Evolutionary conservation across 2,797 vertebrate genomes (phyloP).

Genomic region (Crocodylus rhombifer): DNA sequence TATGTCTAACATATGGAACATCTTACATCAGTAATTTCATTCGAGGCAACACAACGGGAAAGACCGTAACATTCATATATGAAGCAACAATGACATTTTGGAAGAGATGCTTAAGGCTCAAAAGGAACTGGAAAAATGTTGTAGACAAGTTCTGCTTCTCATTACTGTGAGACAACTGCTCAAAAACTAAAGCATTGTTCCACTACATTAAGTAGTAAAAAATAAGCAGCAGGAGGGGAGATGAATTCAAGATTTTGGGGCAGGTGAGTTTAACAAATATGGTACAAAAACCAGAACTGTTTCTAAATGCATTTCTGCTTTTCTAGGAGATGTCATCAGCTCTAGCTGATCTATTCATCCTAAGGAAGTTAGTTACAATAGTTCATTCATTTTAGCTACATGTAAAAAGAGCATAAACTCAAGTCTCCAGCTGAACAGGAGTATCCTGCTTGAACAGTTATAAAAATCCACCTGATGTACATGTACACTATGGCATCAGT

Average conservation of each 20-base stretch:
- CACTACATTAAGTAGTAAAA: neutral
- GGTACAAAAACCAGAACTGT: neutral
- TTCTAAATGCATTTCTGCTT: neutral
- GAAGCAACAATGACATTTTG: neutral
- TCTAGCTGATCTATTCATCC: neutral
- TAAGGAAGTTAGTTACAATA: neutral
- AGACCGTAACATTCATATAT: neutral
- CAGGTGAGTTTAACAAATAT: neutral
- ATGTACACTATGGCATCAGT: neutral
- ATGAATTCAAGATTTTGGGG: conserved; percentile 15
- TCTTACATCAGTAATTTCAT: neutral
- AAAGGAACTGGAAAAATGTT: neutral
- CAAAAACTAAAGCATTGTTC: neutral
- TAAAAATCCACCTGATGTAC: neutral
- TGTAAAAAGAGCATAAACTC: conserved; percentile 27
- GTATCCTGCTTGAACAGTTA: neutral
- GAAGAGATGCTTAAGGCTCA: conserved; percentile 50
- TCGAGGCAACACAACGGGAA: conserved; percentile 2
- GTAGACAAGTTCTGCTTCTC: neutral
- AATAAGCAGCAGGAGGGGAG: neutral
- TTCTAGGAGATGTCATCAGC: neutral
- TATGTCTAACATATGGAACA: conserved; percentile 8
- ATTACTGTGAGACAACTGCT: conserved; percentile 24
- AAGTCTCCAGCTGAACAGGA: conserved; percentile 24
- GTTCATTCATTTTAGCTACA: neutral